Conservation (phyloP, 2,113 vertebrate species). For the Notarius lentiginosus region DNA sequence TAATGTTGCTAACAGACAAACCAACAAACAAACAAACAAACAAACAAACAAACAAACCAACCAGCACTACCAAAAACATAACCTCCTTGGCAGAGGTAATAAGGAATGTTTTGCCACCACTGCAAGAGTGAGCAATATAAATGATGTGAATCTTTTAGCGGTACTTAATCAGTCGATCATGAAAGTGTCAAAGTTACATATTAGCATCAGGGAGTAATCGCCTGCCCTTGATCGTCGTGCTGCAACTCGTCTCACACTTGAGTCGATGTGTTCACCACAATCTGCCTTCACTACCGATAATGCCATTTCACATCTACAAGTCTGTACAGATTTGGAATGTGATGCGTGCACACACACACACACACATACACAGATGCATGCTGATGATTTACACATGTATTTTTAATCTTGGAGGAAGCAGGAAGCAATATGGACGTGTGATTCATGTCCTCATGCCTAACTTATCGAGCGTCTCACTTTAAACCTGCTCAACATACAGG, state of each 20-base stretch:
- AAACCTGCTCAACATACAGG: not conserved
- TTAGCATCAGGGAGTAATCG: not conserved
- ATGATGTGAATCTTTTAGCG: not conserved
- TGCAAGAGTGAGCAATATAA: not conserved
- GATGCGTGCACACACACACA: not conserved
- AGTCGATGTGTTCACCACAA: not conserved
- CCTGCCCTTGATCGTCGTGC: not conserved
- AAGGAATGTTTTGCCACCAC: not conserved
- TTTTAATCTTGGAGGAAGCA: not conserved
- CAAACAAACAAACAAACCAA: too few relatives aligned
- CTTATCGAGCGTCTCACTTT: not conserved
- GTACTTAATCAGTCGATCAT: not conserved
- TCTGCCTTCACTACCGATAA: slow-evolving; percentile 16
- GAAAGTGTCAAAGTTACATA: not conserved
- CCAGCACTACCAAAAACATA: too few relatives aligned
- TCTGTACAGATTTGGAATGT: slow-evolving; percentile 40
- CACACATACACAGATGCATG: not conserved
- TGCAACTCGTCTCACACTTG: slow-evolving; percentile 2
- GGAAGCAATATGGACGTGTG: not conserved
- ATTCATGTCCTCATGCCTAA: not conserved
- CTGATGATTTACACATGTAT: not conserved
- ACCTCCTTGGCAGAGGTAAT: not conserved
- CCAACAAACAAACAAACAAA: too few relatives aligned
- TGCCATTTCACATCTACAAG: slow-evolving; percentile 21
- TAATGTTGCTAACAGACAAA: too few relatives aligned